Evolutionary conservation across 2,113 vertebrate genomes (phyloP).

Genomic region (Labrus mixtus): DNA sequence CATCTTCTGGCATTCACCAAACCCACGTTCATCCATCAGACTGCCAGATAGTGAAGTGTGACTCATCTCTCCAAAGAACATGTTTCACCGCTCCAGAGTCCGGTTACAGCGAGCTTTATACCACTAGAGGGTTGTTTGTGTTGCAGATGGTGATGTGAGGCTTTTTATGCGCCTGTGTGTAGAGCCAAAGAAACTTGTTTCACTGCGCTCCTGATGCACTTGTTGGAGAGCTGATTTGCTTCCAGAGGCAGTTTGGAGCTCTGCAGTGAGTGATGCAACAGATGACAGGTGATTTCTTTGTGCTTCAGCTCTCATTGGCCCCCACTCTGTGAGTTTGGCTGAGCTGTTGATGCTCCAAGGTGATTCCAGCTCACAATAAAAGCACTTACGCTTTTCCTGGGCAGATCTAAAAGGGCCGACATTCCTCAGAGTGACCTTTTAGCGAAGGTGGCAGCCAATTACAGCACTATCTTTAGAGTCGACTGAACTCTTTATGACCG

Average conservation of each 20-base stretch:
- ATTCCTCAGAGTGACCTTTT: not conserved
- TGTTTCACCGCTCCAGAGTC: not conserved
- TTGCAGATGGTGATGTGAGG: not conserved
- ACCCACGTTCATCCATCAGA: not conserved
- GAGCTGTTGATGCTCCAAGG: not conserved
- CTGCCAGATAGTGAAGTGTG: not conserved
- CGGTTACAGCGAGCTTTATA: not conserved
- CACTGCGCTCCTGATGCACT: not conserved
- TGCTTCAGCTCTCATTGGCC: not conserved
- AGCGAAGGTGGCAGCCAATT: not conserved
- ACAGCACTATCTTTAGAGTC: not conserved
- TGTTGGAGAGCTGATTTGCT: not conserved
- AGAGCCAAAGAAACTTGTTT: not conserved
- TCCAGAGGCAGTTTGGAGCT: not conserved
- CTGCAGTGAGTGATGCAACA: slow-evolving; percentile 1
- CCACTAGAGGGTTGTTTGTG: not conserved
- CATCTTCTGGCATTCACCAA: not conserved
- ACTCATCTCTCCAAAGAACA: not conserved
- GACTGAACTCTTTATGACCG: not conserved
- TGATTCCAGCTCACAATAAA: not conserved
- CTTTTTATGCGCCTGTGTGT: not conserved
- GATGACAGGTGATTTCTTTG: not conserved
- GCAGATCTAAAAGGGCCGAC: not conserved
- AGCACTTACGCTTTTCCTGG: not conserved
- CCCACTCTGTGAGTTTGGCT: not conserved